A percentile compares a stretch with the other conserved stretches of the same genome.
Evolutionary conservation across 1,140 invertebrate genomes (phyloP).

Genomic region (Aphis gossypii): DNA sequence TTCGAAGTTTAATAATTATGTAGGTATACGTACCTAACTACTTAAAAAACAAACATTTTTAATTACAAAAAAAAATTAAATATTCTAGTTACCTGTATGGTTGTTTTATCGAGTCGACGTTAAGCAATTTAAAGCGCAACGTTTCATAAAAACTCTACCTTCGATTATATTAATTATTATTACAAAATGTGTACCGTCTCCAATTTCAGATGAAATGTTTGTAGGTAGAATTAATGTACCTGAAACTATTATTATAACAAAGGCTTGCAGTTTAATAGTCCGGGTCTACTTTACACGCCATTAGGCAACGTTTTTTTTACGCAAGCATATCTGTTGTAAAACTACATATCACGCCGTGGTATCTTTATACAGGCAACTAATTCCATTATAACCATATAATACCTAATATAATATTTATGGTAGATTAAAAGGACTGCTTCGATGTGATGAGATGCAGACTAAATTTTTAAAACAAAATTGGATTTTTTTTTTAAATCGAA

Average conservation of each 20-base stretch:
- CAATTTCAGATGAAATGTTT: not conserved
- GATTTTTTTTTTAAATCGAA: not conserved
- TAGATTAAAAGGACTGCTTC: not conserved
- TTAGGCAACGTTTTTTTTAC: slow-evolving; percentile 7
- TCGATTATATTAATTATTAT: not conserved
- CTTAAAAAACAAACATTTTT: not conserved
- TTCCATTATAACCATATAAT: not conserved
- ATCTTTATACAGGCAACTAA: not conserved
- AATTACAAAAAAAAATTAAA: not conserved
- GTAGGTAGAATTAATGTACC: not conserved
- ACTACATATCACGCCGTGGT: not conserved
- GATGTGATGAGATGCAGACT: not conserved
- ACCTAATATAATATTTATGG: not conserved
- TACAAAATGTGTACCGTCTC: not conserved
- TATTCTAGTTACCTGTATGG: not conserved
- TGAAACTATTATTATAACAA: not conserved
- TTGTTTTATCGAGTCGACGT: not conserved
- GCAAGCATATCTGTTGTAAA: not conserved
- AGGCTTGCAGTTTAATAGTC: not conserved
- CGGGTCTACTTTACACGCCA: slow-evolving; percentile 15
- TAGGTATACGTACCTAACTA: not conserved
- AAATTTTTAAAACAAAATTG: not conserved
- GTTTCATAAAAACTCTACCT: not conserved
- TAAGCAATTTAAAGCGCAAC: not conserved
- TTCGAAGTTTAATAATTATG: not conserved